phyloP scores from a whole-genome alignment of 2,797 vertebrate genomes.

The Enteromius thamalakanensis region DNA sequence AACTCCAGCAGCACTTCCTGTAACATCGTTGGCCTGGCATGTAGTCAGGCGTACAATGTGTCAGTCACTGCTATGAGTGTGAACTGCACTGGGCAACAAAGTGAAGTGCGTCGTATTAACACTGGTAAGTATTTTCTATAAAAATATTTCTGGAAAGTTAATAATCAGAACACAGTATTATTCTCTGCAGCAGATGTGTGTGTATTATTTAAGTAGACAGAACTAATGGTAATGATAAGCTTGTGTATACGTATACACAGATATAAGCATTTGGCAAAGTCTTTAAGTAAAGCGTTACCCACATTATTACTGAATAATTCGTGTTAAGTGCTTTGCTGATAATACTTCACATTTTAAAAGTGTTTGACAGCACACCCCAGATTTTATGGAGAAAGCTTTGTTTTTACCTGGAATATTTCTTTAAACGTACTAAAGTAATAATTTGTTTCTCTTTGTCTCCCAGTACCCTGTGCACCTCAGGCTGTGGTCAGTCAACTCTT shows the following conservation, averaged over 20 bases:
- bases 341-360: neutral
- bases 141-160: too few relatives aligned
- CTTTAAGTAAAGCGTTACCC: too few relatives aligned
- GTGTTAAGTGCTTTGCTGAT: neutral
- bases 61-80: slow-evolving; percentile 66
- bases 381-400: neutral
- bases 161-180: neutral
- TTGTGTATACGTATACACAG: too few relatives aligned
- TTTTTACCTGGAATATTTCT: neutral
- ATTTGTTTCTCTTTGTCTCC: neutral
- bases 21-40: slow-evolving; percentile 67
- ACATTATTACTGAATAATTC: neutral
- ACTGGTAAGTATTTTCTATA: slow-evolving; percentile 63
- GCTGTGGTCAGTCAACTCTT: slow-evolving; percentile 28
- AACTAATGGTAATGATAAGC: too few relatives aligned
- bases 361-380: neutral
- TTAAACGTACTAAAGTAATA: slow-evolving; percentile 1
- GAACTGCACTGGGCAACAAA: slow-evolving; percentile 66
- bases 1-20: slow-evolving; percentile 71
- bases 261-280: too few relatives aligned
- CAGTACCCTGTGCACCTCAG: slow-evolving; percentile 49
- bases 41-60: slow-evolving; percentile 73
- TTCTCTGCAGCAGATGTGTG: neutral
- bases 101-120: slow-evolving; percentile 57
- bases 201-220: too few relatives aligned